Percentiles rank a stretch among this genome's conserved stretches.
Evolutionary conservation across 2,888 invertebrate genomes (phyloP).

Genomic region (Sarcophaga caerulescens): DNA sequence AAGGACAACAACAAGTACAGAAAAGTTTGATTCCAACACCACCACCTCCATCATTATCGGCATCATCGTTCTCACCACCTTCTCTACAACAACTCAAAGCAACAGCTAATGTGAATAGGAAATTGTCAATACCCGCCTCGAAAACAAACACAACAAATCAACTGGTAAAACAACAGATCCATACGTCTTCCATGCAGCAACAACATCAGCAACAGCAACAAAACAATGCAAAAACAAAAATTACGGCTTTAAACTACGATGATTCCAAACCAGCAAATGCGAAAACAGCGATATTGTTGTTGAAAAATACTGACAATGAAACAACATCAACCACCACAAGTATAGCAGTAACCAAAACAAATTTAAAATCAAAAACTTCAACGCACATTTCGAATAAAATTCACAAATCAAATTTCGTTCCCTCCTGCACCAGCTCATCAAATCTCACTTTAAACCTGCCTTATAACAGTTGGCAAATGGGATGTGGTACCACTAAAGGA

Average conservation of each 20-base stretch:
- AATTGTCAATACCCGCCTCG: conserved; percentile 50
- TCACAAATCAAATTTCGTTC: conserved; percentile 59
- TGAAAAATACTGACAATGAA: neutral
- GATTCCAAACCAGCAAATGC: neutral
- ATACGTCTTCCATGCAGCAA: conserved; percentile 68
- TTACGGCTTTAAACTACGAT: conserved; percentile 27
- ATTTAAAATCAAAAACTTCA: conserved; percentile 33
- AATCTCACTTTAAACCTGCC: conserved; percentile 40
- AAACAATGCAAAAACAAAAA: conserved; percentile 14
- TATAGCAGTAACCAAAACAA: neutral
- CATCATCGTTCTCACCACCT: conserved; percentile 24
- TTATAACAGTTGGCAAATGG: conserved; percentile 44
- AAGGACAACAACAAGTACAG: neutral
- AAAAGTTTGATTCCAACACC: neutral
- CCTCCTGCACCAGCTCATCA: conserved; percentile 9
- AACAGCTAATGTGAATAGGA: conserved; percentile 38
- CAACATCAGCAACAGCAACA: conserved; percentile 45
- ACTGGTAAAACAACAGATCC: conserved; percentile 51
- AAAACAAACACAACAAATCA: conserved; percentile 50
- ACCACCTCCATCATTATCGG: neutral
- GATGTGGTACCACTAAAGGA: conserved; percentile 62
- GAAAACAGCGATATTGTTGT: neutral
- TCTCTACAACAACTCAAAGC: conserved; percentile 30
- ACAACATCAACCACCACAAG: conserved; percentile 7
- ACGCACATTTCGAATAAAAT: conserved; percentile 56